Evolutionary conservation across 2,797 vertebrate genomes (phyloP).

Genomic region (Tapera naevia): DNA sequence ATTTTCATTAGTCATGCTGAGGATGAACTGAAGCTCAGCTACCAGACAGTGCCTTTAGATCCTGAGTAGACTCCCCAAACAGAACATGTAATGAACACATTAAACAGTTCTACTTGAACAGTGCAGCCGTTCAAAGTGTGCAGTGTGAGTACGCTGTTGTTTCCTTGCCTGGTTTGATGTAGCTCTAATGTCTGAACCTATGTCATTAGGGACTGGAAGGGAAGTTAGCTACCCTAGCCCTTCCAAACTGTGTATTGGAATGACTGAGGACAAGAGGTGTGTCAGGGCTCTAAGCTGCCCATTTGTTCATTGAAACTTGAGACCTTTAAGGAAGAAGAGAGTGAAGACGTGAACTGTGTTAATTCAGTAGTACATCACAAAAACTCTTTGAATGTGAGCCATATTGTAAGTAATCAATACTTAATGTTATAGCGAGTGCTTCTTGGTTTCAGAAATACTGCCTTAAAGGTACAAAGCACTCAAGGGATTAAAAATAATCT

Average conservation of each 20-base stretch:
- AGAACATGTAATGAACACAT: not conserved
- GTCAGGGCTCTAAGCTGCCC: not conserved
- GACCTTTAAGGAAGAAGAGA: not conserved
- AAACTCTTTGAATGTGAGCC: not conserved
- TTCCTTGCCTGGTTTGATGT: not conserved
- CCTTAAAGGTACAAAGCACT: constrained; percentile 33
- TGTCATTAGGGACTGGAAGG: not conserved
- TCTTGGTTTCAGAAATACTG: not conserved
- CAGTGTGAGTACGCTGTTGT: not conserved
- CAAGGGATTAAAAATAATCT: constrained; percentile 32
- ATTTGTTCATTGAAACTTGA: not conserved
- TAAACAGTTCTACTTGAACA: not conserved
- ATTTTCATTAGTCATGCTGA: constrained; percentile 29
- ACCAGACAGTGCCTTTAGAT: not conserved
- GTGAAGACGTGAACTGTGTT: not conserved
- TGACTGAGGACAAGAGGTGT: not conserved
- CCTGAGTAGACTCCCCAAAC: not conserved
- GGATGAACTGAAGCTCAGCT: constrained; percentile 4
- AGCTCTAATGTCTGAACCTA: not conserved
- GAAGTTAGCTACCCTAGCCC: not conserved
- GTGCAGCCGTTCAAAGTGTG: not conserved
- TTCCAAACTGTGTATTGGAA: not conserved
- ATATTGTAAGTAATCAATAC: not conserved
- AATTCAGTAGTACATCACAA: not conserved
- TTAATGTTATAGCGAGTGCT: not conserved